These are phyloP conservation scores for Corythoichthys haematopterus DNA, from an alignment of 2,113 vertebrate genomes.

Conservation along the genomic window DNA sequence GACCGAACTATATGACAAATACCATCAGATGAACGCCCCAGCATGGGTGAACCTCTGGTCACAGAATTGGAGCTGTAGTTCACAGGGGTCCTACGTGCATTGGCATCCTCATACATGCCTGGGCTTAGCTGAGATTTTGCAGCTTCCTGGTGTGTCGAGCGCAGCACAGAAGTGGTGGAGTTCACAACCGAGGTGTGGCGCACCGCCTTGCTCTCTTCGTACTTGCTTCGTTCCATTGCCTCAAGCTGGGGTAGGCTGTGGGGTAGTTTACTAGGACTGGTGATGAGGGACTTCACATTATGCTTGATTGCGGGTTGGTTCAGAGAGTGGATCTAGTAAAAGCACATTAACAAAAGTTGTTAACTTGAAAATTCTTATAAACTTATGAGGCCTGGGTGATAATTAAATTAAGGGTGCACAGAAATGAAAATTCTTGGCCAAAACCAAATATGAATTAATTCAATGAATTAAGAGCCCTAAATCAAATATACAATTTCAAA, in stretches of 20 bases:
- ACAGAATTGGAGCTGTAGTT: conserved; percentile 84
- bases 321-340: conserved; percentile 81
- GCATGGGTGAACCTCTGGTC: conserved; percentile 90
- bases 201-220: conserved; percentile 84
- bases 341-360: not conserved
- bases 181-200: conserved; percentile 93
- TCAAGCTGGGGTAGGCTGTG: conserved; percentile 84
- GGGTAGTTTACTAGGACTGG: conserved; percentile 83
- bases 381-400: not conserved
- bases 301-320: conserved; percentile 93
- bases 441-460: too few species aligned
- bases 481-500: not conserved
- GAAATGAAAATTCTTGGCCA: too few species aligned
- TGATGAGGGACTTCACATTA: conserved; percentile 96
- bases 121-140: conserved; percentile 90
- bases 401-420: too few species aligned
- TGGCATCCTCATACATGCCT: conserved; percentile 89
- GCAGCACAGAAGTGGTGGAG: conserved; percentile 89
- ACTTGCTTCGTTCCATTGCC: conserved; percentile 83
- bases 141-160: conserved; percentile 91
- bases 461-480: not conserved
- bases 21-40: conserved; percentile 84
- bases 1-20: not conserved
- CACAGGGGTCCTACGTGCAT: conserved; percentile 88
- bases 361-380: not conserved